phyloP scores from a whole-genome alignment of 2,113 vertebrate species.

The Galemys pyrenaicus region DNA sequence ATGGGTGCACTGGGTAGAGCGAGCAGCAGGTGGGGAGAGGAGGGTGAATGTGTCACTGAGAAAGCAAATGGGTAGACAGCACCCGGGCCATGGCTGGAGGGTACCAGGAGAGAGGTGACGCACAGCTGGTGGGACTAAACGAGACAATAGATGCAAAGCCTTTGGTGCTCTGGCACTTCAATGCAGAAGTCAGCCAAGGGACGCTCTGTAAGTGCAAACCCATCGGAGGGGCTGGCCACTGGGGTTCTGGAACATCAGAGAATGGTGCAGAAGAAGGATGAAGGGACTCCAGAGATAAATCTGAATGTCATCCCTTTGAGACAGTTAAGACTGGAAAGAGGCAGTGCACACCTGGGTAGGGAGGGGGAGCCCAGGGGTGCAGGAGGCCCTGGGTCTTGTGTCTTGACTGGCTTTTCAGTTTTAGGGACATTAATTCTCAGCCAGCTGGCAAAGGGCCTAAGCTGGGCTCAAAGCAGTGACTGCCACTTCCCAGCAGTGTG shows the following conservation, averaged over 20 bases:
- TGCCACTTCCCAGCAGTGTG: background rate
- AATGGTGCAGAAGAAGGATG: too few species aligned
- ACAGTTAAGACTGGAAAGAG: background rate
- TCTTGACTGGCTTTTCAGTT: background rate
- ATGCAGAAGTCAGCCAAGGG: background rate
- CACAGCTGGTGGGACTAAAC: background rate
- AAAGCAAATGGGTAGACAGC: too few species aligned
- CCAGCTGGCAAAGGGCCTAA: background rate
- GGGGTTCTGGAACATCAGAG: background rate
- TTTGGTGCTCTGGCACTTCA: background rate
- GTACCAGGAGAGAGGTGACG: background rate
- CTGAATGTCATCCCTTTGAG: background rate
- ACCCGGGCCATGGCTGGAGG: background rate
- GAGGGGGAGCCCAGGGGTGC: background rate
- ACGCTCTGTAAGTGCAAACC: background rate
- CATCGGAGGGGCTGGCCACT: background rate
- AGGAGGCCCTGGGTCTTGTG: background rate
- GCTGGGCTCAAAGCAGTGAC: background rate
- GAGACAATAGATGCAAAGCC: too few species aligned
- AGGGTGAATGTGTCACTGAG: background rate
- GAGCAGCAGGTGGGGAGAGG: background rate
- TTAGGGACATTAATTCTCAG: background rate
- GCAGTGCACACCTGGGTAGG: too few species aligned
- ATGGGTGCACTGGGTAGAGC: background rate
- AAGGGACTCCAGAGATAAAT: background rate